These are phyloP conservation scores for Sander lucioperca DNA, from an alignment of 2,113 vertebrate genomes.

Conservation along the genomic window DNA sequence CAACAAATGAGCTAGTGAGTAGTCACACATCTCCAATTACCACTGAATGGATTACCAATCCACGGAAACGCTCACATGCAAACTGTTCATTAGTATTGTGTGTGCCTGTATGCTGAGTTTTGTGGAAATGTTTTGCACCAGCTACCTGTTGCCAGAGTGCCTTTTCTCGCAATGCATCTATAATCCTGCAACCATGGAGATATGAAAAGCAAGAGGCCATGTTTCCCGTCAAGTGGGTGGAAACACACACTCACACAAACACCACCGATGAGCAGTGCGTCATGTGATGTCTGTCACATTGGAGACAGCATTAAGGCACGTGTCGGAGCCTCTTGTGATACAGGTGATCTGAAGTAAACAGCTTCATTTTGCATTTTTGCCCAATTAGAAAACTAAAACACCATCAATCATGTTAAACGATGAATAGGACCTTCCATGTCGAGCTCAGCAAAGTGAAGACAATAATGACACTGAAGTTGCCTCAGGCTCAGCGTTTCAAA, in stretches of 20 bases:
- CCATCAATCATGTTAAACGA: constrained; percentile 21
- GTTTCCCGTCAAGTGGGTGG: constrained; percentile 66
- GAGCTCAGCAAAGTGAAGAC: constrained; percentile 25
- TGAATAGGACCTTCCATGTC: constrained; percentile 26
- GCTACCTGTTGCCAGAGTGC: constrained; percentile 71
- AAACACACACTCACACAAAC: constrained; percentile 45
- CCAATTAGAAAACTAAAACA: constrained; percentile 17
- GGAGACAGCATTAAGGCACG: constrained; percentile 49
- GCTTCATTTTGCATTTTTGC: constrained; percentile 25
- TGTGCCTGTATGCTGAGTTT: constrained; percentile 11
- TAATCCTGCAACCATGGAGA: constrained; percentile 80
- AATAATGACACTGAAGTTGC: constrained; percentile 38
- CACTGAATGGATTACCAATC: constrained; percentile 53
- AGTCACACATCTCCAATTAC: constrained; percentile 46
- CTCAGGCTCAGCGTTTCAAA: constrained; percentile 55
- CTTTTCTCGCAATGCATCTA: constrained; percentile 58
- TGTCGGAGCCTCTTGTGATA: constrained; percentile 29
- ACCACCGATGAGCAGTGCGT: constrained; percentile 54
- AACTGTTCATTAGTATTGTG: constrained; percentile 25
- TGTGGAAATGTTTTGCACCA: constrained; percentile 38
- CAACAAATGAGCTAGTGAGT: constrained; percentile 15
- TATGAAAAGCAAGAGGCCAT: constrained; percentile 72
- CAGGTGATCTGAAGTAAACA: constrained; percentile 36
- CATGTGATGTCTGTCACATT: constrained; percentile 66
- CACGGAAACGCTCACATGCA: constrained; percentile 17